Percentiles rank a stretch among this genome's conserved stretches.
Conservation (phyloP, 1,140 invertebrate species). For the roundworm (Caenorhabditis elegans) region DNA sequence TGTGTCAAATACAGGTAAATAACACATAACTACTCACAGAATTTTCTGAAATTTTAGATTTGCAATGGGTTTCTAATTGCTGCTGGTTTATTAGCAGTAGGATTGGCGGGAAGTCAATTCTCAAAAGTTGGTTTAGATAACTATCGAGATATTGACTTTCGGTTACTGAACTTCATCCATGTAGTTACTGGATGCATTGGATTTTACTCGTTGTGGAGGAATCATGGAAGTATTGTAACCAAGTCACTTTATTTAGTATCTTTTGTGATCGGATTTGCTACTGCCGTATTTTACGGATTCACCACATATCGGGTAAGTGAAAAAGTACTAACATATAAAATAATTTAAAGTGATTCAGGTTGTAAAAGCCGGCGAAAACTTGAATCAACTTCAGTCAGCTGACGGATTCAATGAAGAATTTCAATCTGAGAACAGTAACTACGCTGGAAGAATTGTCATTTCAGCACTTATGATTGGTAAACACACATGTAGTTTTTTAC, state of each 20-base stretch:
- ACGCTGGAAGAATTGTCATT: constrained; percentile 59
- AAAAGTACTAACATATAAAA: not conserved
- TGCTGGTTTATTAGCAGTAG: constrained; percentile 57
- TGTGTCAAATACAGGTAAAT: constrained; percentile 52
- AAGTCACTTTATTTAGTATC: constrained; percentile 60
- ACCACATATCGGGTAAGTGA: constrained; percentile 58
- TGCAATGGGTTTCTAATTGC: constrained; percentile 61
- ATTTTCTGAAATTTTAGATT: constrained; percentile 43
- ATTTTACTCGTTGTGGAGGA: constrained; percentile 57
- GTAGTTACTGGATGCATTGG: constrained; percentile 53
- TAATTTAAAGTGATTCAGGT: constrained; percentile 39
- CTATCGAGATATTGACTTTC: constrained; percentile 63
- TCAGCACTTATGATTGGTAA: constrained; percentile 56
- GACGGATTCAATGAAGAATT: constrained; percentile 55
- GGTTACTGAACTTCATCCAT: constrained; percentile 56
- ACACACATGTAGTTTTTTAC: not conserved
- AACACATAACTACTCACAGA: not conserved
- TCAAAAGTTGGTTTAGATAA: constrained; percentile 59
- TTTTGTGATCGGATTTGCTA: constrained; percentile 52
- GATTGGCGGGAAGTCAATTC: constrained; percentile 61
- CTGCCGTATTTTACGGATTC: constrained; percentile 63
- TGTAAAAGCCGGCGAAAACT: constrained; percentile 55
- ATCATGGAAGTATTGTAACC: constrained; percentile 61
- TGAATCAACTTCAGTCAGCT: constrained; percentile 48
- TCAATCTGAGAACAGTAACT: constrained; percentile 46